Conservation (phyloP, 2,888 invertebrate genomes). For the Ectemnius lituratus region DNA sequence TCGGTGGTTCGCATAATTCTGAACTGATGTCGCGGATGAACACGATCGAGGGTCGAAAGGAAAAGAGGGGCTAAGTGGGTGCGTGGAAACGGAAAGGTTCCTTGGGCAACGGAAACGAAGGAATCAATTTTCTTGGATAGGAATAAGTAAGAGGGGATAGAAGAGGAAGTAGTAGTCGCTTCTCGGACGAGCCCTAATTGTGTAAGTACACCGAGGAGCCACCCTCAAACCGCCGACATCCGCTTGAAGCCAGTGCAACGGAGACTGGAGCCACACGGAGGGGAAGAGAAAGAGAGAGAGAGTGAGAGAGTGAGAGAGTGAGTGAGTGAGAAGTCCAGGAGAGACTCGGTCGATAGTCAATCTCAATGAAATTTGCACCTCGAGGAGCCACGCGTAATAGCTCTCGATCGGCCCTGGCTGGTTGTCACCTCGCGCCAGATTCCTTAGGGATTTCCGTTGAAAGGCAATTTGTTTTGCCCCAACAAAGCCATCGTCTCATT, state of each 20-base stretch:
- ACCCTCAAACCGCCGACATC: constrained; percentile 10
- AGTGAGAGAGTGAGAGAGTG: constrained; percentile 9
- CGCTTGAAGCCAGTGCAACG: constrained; percentile 3
- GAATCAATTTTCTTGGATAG: constrained; percentile 52
- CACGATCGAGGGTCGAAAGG: constrained; percentile 34
- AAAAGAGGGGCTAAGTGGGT: not conserved
- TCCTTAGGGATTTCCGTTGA: constrained; percentile 56
- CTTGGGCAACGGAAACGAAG: not conserved
- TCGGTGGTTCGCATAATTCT: constrained; percentile 38
- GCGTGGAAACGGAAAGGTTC: not conserved
- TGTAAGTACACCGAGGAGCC: constrained; percentile 46
- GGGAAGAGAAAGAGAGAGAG: constrained; percentile 1
- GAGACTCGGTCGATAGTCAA: constrained; percentile 60
- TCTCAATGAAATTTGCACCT: constrained; percentile 65
- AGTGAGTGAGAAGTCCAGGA: constrained; percentile 23
- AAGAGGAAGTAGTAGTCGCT: constrained; percentile 23
- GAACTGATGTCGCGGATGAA: constrained; percentile 57
- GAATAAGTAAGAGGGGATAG: constrained; percentile 9
- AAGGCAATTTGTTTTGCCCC: constrained; percentile 62
- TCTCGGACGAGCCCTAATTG: constrained; percentile 51
- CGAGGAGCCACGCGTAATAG: constrained; percentile 60
- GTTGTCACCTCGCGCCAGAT: constrained; percentile 17
- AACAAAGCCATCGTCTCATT: constrained; percentile 45
- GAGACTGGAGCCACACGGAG: constrained; percentile 1
- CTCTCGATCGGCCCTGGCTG: constrained; percentile 29